Percentiles rank a stretch among this genome's conserved stretches.
Conservation (phyloP, 2,888 invertebrate genomes). For the Nephrotoma flavescens region DNA sequence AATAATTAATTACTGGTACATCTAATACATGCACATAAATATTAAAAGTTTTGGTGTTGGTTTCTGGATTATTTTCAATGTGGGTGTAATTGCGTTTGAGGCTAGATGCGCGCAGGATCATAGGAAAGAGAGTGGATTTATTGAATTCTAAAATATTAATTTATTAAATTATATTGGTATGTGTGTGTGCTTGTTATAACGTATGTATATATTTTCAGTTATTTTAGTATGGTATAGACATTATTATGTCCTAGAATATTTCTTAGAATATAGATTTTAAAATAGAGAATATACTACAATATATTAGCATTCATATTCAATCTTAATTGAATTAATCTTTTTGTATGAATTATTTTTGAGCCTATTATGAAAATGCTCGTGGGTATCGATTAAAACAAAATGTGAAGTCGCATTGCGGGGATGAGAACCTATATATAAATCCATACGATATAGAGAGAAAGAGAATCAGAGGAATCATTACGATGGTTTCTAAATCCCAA, state of each 20-base stretch:
- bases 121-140: background rate
- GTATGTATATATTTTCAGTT: background rate
- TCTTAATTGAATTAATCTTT: background rate
- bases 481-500: background rate
- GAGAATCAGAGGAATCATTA: background rate
- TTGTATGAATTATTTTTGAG: background rate
- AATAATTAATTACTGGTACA: background rate
- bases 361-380: background rate
- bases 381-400: background rate
- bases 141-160: background rate
- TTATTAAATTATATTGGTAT: background rate
- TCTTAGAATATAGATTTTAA: no score
- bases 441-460: background rate
- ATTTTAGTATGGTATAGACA: background rate
- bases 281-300: background rate
- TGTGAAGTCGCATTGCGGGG: background rate
- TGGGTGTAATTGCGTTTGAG: constrained; percentile 1
- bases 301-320: background rate
- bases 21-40: background rate
- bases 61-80: background rate
- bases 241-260: background rate
- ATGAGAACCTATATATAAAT: background rate
- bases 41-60: background rate
- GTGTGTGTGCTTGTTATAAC: background rate
- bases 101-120: background rate